Conservation (phyloP, 2,113 vertebrate species). For the Oryzias woworae region DNA sequence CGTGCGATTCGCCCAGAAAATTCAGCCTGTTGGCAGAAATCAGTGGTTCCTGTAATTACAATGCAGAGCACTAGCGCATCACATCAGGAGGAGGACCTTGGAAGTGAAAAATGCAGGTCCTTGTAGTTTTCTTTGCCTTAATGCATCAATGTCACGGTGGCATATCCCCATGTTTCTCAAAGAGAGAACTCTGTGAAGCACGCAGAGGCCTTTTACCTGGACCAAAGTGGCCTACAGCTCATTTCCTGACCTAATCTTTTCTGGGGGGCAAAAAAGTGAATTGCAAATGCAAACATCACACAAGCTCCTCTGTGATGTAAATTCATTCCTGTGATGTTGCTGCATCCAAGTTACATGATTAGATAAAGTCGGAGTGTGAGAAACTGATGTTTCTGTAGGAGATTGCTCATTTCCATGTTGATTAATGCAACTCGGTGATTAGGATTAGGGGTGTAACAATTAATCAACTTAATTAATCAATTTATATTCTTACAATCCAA, state of each 20-base stretch:
- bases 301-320: background rate
- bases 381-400: slow-evolving; percentile 15
- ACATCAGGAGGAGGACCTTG: slow-evolving; percentile 55
- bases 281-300: too few species aligned
- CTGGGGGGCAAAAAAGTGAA: too few species aligned
- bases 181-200: slow-evolving; percentile 22
- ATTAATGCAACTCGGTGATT: slow-evolving; percentile 30
- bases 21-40: slow-evolving; percentile 36
- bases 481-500: too few species aligned
- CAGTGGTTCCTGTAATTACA: slow-evolving; percentile 44
- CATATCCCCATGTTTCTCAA: slow-evolving; percentile 14
- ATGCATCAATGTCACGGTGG: slow-evolving; percentile 12
- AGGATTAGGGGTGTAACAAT: background rate
- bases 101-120: slow-evolving; percentile 50
- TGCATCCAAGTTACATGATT: slow-evolving; percentile 8
- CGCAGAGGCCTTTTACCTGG: slow-evolving; percentile 1
- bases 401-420: slow-evolving; percentile 23
- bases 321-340: slow-evolving; percentile 25
- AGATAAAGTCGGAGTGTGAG: slow-evolving; percentile 36
- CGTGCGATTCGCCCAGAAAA: slow-evolving; percentile 8
- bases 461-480: too few species aligned
- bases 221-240: background rate
- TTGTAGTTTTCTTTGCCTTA: slow-evolving; percentile 19
- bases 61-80: slow-evolving; percentile 31
- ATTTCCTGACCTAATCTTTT: background rate